A percentile compares a stretch with the other conserved stretches of the same genome.
These are phyloP conservation scores for Alouatta palliata DNA, from an alignment of 2,113 vertebrate species.

Conservation along the genomic window DNA sequence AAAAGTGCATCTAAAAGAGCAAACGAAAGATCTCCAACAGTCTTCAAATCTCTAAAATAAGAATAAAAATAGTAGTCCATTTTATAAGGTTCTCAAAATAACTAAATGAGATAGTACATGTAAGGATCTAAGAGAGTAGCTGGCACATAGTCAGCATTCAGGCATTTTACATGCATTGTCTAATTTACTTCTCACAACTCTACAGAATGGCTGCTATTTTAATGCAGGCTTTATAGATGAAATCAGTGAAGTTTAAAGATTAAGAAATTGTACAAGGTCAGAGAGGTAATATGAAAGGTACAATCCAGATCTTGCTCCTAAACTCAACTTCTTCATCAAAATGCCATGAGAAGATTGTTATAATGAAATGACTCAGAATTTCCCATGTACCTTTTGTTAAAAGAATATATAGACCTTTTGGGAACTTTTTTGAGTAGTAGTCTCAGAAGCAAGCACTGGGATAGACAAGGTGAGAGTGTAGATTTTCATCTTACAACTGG, in stretches of 20 bases:
- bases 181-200: background rate
- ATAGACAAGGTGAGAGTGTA: background rate
- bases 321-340: background rate
- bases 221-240: background rate
- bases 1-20: background rate
- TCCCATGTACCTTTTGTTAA: background rate
- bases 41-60: background rate
- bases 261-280: background rate
- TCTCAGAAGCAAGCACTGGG: background rate
- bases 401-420: background rate
- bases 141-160: background rate
- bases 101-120: background rate
- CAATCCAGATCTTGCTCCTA: background rate
- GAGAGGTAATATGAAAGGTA: background rate
- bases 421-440: background rate
- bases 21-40: background rate
- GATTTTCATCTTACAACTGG: background rate
- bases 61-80: background rate
- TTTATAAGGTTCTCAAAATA: background rate
- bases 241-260: background rate
- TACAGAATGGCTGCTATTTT: background rate
- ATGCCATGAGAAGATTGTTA: background rate
- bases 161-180: background rate
- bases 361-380: background rate
- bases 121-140: background rate